Evolutionary conservation across 2,113 vertebrate genomes (phyloP).

Genomic region (Abramis brama): DNA sequence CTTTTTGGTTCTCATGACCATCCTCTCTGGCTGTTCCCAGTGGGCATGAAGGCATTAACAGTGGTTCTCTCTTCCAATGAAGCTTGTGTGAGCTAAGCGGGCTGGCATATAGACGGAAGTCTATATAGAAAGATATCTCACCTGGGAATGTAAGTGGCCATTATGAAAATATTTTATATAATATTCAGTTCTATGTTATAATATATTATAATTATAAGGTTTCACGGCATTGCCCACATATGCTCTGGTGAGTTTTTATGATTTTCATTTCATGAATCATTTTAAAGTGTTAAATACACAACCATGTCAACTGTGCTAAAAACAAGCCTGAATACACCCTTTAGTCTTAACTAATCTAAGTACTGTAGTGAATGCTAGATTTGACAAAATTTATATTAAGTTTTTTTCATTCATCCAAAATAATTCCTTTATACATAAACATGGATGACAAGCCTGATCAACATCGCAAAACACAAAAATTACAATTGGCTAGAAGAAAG

Average conservation of each 20-base stretch:
- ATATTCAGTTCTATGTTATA: neutral
- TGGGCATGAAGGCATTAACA: slow-evolving; percentile 22
- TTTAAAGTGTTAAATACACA: no score
- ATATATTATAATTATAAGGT: neutral
- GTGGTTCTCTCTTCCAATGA: neutral
- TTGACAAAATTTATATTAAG: no score
- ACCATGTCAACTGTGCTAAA: no score
- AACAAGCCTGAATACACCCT: no score
- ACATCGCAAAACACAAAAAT: neutral
- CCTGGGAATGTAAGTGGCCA: neutral
- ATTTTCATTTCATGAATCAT: no score
- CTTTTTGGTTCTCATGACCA: slow-evolving; percentile 23
- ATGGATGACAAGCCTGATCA: neutral
- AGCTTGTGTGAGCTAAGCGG: neutral
- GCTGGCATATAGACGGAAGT: neutral
- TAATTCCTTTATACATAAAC: no score
- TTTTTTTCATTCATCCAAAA: no score
- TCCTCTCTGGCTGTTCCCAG: slow-evolving; percentile 19
- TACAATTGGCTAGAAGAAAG: neutral
- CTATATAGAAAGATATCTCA: neutral
- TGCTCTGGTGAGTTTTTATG: no score
- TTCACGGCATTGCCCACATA: no score
- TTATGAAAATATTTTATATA: neutral
- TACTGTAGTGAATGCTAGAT: no score
- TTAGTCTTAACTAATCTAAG: no score